Conservation (phyloP, 2,888 invertebrate species). For the Drosophila nr. perissopoda region DNA sequence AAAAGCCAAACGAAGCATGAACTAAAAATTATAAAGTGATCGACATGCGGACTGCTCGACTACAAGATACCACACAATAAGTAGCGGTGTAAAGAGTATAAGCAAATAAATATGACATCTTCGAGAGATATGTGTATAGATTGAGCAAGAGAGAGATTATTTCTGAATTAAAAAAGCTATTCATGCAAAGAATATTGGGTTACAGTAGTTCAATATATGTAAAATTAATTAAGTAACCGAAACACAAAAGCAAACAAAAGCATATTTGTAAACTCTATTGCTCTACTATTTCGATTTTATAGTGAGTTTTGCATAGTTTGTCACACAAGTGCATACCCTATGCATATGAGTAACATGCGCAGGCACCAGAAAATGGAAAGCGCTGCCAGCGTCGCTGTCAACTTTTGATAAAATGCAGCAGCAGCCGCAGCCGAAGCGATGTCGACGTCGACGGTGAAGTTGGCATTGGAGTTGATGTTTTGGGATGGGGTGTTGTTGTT, state of each 20-base stretch:
- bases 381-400: constrained; percentile 51
- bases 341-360: constrained; percentile 9
- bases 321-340: constrained; percentile 25
- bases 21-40: constrained; percentile 27
- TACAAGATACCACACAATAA: constrained; percentile 23
- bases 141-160: background rate
- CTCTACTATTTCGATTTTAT: background rate
- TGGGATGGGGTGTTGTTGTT: constrained; percentile 32
- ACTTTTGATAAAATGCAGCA: constrained; percentile 21
- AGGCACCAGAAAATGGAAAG: constrained; percentile 61
- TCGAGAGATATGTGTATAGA: background rate
- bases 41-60: constrained; percentile 33
- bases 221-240: background rate
- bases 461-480: constrained; percentile 24
- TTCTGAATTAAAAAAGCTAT: constrained; percentile 2
- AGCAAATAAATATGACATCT: background rate
- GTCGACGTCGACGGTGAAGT: background rate
- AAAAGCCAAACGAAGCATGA: constrained; percentile 47
- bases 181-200: constrained; percentile 14
- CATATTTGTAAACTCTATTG: background rate
- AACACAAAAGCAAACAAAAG: background rate
- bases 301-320: background rate
- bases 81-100: background rate
- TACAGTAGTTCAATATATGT: background rate
- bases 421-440: background rate